Conservation (phyloP, 2,888 invertebrate species). For the Lepidochitona cinerea region DNA sequence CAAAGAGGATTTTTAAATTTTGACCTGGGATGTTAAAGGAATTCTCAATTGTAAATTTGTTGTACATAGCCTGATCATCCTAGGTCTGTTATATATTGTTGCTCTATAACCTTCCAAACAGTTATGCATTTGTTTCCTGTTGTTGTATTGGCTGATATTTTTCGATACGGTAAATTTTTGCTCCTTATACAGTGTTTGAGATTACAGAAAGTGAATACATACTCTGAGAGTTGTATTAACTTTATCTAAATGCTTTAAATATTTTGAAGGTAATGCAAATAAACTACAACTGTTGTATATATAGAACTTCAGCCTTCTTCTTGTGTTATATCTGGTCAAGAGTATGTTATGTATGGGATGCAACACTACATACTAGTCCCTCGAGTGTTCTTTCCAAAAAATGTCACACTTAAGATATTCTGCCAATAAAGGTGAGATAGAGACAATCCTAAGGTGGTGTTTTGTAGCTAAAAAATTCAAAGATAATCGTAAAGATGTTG, state of each 20-base stretch:
- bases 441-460: too few species aligned
- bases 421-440: too few species aligned
- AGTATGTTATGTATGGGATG: too few species aligned
- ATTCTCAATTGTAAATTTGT: neutral
- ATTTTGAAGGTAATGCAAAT: neutral
- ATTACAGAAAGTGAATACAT: neutral
- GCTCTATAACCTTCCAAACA: neutral
- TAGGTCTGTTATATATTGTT: neutral
- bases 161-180: neutral
- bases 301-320: too few species aligned
- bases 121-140: neutral
- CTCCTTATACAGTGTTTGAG: neutral
- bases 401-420: too few species aligned
- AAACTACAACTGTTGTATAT: slow-evolving; percentile 1
- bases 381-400: too few species aligned
- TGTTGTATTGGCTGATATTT: neutral
- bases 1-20: too few species aligned
- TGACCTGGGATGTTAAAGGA: too few species aligned
- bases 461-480: too few species aligned
- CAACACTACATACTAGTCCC: too few species aligned
- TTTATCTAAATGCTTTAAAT: slow-evolving; percentile 4
- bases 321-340: too few species aligned
- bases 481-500: too few species aligned
- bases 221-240: neutral
- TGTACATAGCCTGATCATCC: neutral